Evolutionary conservation across 2,113 vertebrate genomes (phyloP).

Genomic region (Parotia lawesii): DNA sequence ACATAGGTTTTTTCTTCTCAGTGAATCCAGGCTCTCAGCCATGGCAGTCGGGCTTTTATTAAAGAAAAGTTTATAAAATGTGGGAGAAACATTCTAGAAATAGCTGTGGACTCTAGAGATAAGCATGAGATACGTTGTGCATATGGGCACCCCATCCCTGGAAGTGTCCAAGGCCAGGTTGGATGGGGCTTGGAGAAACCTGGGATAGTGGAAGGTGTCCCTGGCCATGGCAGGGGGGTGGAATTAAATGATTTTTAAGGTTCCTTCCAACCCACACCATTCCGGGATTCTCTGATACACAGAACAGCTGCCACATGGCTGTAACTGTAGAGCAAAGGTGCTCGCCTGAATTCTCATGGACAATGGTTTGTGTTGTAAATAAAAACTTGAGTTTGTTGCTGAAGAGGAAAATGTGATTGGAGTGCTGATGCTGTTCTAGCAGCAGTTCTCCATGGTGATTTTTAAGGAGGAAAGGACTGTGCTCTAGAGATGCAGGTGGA

Average conservation of each 20-base stretch:
- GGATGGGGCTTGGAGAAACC: fast-evolving
- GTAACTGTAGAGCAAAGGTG: not conserved
- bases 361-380: not conserved
- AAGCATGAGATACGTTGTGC: fast-evolving
- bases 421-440: not conserved
- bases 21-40: not conserved
- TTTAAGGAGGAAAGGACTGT: not conserved
- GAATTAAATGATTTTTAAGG: not conserved
- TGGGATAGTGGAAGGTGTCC: not conserved
- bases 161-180: fast-evolving
- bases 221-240: fast-evolving
- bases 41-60: fast-evolving
- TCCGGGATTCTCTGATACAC: not conserved
- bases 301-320: not conserved
- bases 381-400: not conserved
- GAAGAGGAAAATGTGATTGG: not conserved
- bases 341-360: not conserved
- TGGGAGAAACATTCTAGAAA: not conserved
- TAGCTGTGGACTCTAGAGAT: not conserved
- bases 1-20: not conserved
- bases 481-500: not conserved
- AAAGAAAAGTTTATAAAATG: not conserved
- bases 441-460: not conserved
- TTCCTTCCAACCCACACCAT: not conserved
- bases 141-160: not conserved